Percentiles rank a stretch among this genome's conserved stretches.
These are phyloP conservation scores for Sigmodon hispidus DNA, from an alignment of 2,113 vertebrate genomes.

Conservation along the genomic window DNA sequence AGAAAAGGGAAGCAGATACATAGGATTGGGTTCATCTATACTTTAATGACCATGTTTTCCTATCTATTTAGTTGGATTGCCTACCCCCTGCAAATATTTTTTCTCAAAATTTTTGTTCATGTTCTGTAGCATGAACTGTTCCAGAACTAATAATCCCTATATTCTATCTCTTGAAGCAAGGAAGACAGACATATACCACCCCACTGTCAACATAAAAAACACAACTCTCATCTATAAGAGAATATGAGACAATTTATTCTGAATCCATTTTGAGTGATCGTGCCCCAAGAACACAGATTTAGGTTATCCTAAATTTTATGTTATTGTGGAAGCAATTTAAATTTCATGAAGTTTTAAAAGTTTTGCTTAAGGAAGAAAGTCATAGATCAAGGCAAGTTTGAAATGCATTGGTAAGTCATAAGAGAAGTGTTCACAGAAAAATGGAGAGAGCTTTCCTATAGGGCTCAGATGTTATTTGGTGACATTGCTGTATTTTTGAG, in stretches of 20 bases:
- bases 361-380: not conserved
- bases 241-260: not conserved
- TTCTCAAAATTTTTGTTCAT: not conserved
- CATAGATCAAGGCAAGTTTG: not conserved
- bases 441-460: not conserved
- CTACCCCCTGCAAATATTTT: not conserved
- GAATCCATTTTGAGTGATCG: not conserved
- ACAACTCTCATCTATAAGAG: not conserved
- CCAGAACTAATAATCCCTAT: not conserved
- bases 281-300: not conserved
- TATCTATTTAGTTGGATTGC: not conserved
- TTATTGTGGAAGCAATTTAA: not conserved
- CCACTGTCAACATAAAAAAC: not conserved
- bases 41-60: fast-evolving
- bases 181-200: not conserved
- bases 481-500: not conserved
- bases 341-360: not conserved
- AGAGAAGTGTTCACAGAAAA: not conserved
- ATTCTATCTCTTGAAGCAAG: not conserved
- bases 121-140: not conserved
- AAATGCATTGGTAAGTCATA: not conserved
- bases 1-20: fast-evolving
- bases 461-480: not conserved
- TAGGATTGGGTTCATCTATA: not conserved
- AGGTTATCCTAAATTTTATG: not conserved